Conservation (phyloP, 2,888 invertebrate species). For the Tigriopus californicus region DNA sequence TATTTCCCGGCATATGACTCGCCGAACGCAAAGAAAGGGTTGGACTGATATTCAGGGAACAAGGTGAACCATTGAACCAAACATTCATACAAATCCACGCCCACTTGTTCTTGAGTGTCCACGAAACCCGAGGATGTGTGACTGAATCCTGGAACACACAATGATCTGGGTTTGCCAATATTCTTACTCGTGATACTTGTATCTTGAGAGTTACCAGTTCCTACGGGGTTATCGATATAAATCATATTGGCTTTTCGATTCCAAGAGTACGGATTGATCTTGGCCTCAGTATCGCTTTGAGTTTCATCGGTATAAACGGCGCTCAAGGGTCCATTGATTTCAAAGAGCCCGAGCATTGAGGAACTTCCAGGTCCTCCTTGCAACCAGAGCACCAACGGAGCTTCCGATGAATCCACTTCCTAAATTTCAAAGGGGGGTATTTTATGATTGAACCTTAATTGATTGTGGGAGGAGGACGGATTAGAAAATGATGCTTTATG, state of each 20-base stretch:
- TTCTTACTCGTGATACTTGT: too few relatives aligned
- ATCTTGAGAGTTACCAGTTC: constrained; percentile 25
- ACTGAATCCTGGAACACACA: too few relatives aligned
- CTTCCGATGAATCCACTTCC: constrained; percentile 18
- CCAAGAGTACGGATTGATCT: constrained; percentile 25
- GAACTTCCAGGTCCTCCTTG: constrained; percentile 30
- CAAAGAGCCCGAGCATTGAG: constrained; percentile 24
- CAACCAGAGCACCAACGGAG: constrained; percentile 29
- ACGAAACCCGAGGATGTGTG: too few relatives aligned
- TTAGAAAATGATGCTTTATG: too few relatives aligned
- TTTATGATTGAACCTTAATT: not conserved
- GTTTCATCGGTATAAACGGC: not conserved
- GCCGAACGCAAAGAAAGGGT: constrained; percentile 25
- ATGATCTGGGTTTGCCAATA: too few relatives aligned
- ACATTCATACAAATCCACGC: constrained; percentile 26
- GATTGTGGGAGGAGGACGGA: too few relatives aligned
- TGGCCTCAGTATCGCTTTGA: constrained; percentile 26
- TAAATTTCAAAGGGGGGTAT: not conserved
- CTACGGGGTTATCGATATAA: constrained; percentile 30
- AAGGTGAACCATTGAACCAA: constrained; percentile 27
- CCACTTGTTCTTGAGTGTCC: constrained; percentile 26
- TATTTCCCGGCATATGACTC: constrained; percentile 26
- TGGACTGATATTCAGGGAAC: constrained; percentile 24
- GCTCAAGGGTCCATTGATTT: not conserved
- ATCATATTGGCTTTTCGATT: constrained; percentile 26